phyloP scores from a whole-genome alignment of 2,888 invertebrate genomes.

The Oxystoma pomonae region DNA sequence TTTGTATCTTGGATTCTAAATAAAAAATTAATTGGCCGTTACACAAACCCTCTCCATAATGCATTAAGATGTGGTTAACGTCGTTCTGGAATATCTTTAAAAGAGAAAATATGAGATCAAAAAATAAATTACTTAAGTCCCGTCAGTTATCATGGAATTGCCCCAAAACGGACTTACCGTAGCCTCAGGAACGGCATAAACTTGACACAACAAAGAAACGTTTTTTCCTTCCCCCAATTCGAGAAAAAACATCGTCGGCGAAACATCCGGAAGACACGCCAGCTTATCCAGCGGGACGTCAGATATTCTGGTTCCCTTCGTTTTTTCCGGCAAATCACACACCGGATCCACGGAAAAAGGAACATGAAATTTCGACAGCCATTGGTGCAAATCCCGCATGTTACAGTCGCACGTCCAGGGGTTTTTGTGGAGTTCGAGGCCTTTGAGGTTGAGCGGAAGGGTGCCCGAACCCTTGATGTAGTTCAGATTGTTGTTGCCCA shows the following conservation, averaged over 20 bases:
- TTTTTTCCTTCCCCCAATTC: conserved; percentile 79
- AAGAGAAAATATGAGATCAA: too few relatives aligned
- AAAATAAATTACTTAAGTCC: too few relatives aligned
- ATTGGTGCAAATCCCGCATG: conserved; percentile 69
- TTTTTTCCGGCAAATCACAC: conserved; percentile 67
- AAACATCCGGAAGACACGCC: conserved; percentile 77
- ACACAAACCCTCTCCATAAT: too few relatives aligned
- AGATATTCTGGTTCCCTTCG: conserved; percentile 65
- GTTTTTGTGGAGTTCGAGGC: conserved; percentile 74
- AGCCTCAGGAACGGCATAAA: conserved; percentile 77
- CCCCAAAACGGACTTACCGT: conserved; percentile 41
- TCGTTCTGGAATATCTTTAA: too few relatives aligned
- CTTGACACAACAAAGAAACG: conserved; percentile 74
- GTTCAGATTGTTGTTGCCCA: conserved; percentile 77
- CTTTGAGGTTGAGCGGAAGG: conserved; percentile 71
- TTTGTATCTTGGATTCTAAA: too few relatives aligned
- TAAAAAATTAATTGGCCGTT: too few relatives aligned
- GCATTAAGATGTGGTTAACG: too few relatives aligned
- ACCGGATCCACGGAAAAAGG: conserved; percentile 75
- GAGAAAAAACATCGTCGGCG: conserved; percentile 68
- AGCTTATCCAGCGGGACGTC: conserved; percentile 62
- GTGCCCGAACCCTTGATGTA: conserved; percentile 67
- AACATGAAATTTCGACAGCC: conserved; percentile 73
- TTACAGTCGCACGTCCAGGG: conserved; percentile 88
- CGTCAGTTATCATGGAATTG: too few relatives aligned